A percentile compares a stretch with the other conserved stretches of the same genome.
Conservation (phyloP, 2,113 vertebrate genomes). For the Andinoacara biseriatus region DNA sequence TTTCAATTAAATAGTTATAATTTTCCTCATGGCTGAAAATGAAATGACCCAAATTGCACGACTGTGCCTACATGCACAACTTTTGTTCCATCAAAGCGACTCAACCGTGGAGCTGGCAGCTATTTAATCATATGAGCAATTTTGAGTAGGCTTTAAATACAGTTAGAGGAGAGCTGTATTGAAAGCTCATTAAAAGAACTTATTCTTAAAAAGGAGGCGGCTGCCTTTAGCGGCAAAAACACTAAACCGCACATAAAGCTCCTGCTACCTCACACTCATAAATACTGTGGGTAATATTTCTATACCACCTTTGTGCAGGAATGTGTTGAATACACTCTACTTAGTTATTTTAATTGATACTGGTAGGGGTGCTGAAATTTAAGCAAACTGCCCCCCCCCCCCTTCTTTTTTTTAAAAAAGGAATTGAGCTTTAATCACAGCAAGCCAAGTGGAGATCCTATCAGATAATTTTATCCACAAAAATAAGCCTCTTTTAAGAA, state of each 20-base stretch:
- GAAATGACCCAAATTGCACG: neutral
- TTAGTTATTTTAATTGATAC: conserved; percentile 57
- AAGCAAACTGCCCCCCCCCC: conserved; percentile 30
- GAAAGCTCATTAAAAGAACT: conserved; percentile 40
- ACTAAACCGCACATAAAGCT: conserved; percentile 14
- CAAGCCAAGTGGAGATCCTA: conserved; percentile 17
- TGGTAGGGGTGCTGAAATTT: conserved; percentile 33
- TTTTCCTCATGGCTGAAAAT: neutral
- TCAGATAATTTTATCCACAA: conserved; percentile 32
- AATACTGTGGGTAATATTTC: conserved; percentile 32
- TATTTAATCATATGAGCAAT: conserved; percentile 3
- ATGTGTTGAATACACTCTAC: conserved; percentile 56
- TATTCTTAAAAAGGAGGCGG: conserved; percentile 31
- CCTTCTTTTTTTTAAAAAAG: conserved; percentile 1
- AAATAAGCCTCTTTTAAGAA: conserved; percentile 51
- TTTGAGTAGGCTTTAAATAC: conserved; percentile 42
- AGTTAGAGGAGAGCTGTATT: conserved; percentile 8
- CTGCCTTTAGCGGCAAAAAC: neutral
- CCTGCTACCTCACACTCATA: neutral
- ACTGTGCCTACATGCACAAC: neutral
- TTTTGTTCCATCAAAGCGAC: neutral
- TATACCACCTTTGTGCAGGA: conserved; percentile 51
- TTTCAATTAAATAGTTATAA: neutral
- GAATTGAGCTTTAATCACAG: conserved; percentile 29
- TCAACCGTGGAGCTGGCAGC: conserved; percentile 9